These are phyloP conservation scores for Erpobdella octoculata DNA, from an alignment of 2,888 invertebrate genomes.

Conservation along the genomic window DNA sequence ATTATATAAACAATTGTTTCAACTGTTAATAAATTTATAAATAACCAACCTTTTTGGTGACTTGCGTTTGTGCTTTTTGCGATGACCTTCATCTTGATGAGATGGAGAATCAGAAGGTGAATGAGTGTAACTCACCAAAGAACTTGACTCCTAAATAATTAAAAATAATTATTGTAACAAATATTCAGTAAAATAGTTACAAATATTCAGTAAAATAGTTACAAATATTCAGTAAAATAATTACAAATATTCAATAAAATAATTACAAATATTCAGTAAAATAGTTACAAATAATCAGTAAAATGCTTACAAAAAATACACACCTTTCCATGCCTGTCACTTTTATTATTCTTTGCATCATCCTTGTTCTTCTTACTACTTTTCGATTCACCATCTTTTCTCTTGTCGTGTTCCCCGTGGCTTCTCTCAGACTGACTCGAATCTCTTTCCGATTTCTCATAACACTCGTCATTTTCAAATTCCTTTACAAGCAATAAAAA, in stretches of 20 bases:
- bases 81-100: not conserved
- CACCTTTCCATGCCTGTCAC: not conserved
- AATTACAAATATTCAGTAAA: not conserved
- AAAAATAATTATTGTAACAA: not conserved
- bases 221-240: not conserved
- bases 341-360: not conserved
- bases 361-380: not conserved
- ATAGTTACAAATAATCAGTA: not conserved
- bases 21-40: not conserved
- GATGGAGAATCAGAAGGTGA: not conserved
- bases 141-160: not conserved
- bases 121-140: not conserved
- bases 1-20: too few species aligned
- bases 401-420: not conserved
- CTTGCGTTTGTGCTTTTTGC: slow-evolving; percentile 14
- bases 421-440: too few species aligned
- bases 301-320: not conserved
- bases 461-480: not conserved
- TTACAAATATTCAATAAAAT: not conserved
- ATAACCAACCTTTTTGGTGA: not conserved
- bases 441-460: not conserved
- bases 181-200: not conserved
- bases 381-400: not conserved
- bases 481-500: not conserved
- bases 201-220: not conserved